A percentile compares a stretch with the other conserved stretches of the same genome.
These are phyloP conservation scores for Stenoptilia bipunctidactyla DNA, from an alignment of 2,888 invertebrate genomes.

Conservation along the genomic window DNA sequence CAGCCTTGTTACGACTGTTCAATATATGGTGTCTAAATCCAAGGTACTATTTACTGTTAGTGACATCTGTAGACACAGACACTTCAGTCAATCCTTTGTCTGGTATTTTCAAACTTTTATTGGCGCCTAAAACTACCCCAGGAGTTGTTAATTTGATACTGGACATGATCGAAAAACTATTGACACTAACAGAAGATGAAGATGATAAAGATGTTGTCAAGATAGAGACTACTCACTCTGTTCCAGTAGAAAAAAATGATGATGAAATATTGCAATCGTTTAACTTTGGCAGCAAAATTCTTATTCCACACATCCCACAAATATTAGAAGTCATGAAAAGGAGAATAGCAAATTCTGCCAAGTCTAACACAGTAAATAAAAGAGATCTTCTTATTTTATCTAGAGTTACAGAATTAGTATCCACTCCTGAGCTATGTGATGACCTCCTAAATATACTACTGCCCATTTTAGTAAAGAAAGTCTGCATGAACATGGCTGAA, in stretches of 20 bases:
- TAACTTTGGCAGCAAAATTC: slow-evolving; percentile 80
- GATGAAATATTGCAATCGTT: slow-evolving; percentile 50
- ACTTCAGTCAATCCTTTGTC: slow-evolving; percentile 70
- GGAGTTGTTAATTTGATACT: slow-evolving; percentile 78
- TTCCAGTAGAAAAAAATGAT: slow-evolving; percentile 16
- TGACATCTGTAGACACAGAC: slow-evolving; percentile 66
- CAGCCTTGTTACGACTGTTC: slow-evolving; percentile 84
- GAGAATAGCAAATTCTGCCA: slow-evolving; percentile 72
- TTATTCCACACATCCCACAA: slow-evolving; percentile 79
- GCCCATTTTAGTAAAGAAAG: slow-evolving; percentile 79
- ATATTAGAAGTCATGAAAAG: slow-evolving; percentile 79
- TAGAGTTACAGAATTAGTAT: slow-evolving; percentile 80
- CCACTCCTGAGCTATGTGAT: slow-evolving; percentile 76
- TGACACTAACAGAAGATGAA: slow-evolving; percentile 75
- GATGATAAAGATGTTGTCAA: slow-evolving; percentile 48
- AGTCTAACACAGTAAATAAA: slow-evolving; percentile 73
- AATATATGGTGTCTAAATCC: slow-evolving; percentile 85
- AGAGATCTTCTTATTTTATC: slow-evolving; percentile 82
- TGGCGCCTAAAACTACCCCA: slow-evolving; percentile 75
- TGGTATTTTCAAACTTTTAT: slow-evolving; percentile 78
- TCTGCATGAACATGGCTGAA: slow-evolving; percentile 71
- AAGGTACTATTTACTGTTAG: slow-evolving; percentile 79
- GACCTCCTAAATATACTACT: slow-evolving; percentile 77
- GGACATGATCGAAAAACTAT: slow-evolving; percentile 80
- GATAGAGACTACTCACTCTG: slow-evolving; percentile 18